Evolutionary conservation across 2,888 invertebrate genomes (phyloP), one percentile per base, ranked within the genome.

Genomic region (Agriopis marginaria): DNA sequence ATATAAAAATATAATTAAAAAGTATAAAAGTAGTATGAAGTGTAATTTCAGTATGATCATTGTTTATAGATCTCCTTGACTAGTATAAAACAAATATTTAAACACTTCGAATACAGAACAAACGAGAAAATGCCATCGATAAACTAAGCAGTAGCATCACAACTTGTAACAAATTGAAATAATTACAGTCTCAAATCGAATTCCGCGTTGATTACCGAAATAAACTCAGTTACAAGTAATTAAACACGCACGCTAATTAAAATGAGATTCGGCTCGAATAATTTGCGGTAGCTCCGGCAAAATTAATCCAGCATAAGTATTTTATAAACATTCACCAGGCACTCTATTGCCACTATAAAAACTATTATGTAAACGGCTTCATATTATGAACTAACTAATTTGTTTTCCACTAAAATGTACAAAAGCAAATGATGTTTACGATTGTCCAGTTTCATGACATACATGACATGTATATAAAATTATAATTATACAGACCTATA

Each of bases 191-290:
- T 65, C 54, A 73, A 73, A 73, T 75, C 70, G 72, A 73, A 73
- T 73, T 70, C 62, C 72, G 71, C 69, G 76, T 77, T 82, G 76
- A 82, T 83, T 83, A 81, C 81, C 65, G 74, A 72, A 82, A 81
- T 84, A 79, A 80, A 82, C 81, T 78, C 75, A 75, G 77, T 80
- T 79, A 78, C 80, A 82, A 80, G 80, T 82, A 85, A 84, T 84
- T 83, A 79, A 84, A 83, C 80, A 81, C 76, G 78, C 76, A 76
- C 79, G 80, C 81, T 85, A 83, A 85, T 86, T 84, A 84, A 85
- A 83, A 82, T 81, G 81, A 82, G 83, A 84, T 83, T 82, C 80
- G 78, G 78, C 77, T 80, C 73, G 83, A 84, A 84, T 84, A 72
- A 76, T 76, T 82, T 82, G 85, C 78, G 82, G 85, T 77, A 64